These are phyloP conservation scores for Xylocampa areola DNA, from an alignment of 2,888 invertebrate species.

Conservation along the genomic window DNA sequence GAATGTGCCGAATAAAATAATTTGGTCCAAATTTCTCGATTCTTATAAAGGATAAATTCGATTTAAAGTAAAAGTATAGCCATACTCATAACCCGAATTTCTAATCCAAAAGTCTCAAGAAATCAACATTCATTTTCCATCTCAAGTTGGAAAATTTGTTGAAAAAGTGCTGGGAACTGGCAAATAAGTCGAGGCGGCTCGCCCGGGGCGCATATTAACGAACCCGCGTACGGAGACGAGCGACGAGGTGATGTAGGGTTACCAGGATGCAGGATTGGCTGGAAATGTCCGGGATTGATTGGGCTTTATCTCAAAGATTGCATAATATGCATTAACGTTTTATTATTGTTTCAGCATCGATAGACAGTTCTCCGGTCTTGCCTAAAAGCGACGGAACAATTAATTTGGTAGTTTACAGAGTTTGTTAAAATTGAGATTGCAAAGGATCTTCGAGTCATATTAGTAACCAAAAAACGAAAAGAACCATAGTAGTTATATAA, in stretches of 20 bases:
- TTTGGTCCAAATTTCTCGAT: slow-evolving; percentile 11
- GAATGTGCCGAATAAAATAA: slow-evolving; percentile 4
- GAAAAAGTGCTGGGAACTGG: slow-evolving; percentile 70
- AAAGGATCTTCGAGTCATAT: no score
- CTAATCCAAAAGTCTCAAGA: slow-evolving; percentile 54
- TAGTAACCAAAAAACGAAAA: no score
- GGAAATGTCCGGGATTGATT: slow-evolving; percentile 32
- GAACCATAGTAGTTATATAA: no score
- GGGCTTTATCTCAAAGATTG: not conserved
- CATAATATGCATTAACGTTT: no score
- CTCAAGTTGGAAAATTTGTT: slow-evolving; percentile 66
- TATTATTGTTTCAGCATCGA: not conserved
- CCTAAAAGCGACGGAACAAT: not conserved
- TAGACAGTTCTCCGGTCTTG: not conserved
- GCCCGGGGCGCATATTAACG: slow-evolving; percentile 74
- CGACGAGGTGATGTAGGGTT: slow-evolving; percentile 39
- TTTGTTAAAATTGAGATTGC: no score
- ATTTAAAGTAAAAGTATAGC: no score
- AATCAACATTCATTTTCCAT: slow-evolving; percentile 65
- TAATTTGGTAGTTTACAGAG: no score
- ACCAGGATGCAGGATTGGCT: slow-evolving; percentile 43
- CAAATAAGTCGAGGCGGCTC: slow-evolving; percentile 64
- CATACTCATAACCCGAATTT: slow-evolving; percentile 53
- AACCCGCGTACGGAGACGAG: slow-evolving; percentile 55
- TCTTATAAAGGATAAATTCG: slow-evolving; percentile 19